A percentile compares a stretch with the other conserved stretches of the same genome.
These are phyloP conservation scores for Micropterix aruncella DNA, from an alignment of 2,888 invertebrate genomes.

Conservation along the genomic window DNA sequence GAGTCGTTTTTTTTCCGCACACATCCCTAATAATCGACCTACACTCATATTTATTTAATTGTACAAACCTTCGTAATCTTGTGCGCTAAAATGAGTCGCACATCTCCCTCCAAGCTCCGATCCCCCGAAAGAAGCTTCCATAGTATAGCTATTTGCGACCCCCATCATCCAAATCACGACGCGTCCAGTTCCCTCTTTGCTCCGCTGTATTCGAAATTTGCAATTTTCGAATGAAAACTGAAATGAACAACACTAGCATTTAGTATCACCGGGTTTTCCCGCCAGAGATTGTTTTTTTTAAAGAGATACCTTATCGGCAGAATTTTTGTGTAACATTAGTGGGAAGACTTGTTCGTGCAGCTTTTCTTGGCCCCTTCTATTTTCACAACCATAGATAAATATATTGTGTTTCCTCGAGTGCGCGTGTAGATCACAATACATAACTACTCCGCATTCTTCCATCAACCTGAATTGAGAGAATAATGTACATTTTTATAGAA, in stretches of 20 bases:
- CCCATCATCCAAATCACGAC: conserved; percentile 95
- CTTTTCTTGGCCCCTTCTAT: conserved; percentile 60
- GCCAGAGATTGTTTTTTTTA: not conserved
- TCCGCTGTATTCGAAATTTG: conserved; percentile 85
- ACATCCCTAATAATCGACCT: too few species aligned
- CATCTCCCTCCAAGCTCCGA: conserved; percentile 68
- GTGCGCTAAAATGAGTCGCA: conserved; percentile 75
- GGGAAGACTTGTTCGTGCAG: conserved; percentile 90
- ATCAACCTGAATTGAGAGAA: conserved; percentile 48
- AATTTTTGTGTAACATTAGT: conserved; percentile 84
- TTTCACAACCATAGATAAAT: conserved; percentile 94
- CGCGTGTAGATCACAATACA: conserved; percentile 89
- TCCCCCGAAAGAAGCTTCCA: conserved; percentile 92
- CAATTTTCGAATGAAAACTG: conserved; percentile 91
- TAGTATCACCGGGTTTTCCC: too few species aligned
- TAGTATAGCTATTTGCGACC: conserved; percentile 85
- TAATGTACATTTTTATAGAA: conserved; percentile 5
- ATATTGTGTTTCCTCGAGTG: conserved; percentile 92
- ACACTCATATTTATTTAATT: not conserved
- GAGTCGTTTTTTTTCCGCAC: too few species aligned
- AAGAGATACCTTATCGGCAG: conserved; percentile 67
- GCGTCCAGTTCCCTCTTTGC: conserved; percentile 89
- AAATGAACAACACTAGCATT: conserved; percentile 13
- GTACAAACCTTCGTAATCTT: conserved; percentile 28
- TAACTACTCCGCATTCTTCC: conserved; percentile 79